A percentile compares a stretch with the other conserved stretches of the same genome.
These are phyloP conservation scores for Phyllopteryx taeniolatus DNA, from an alignment of 2,113 vertebrate genomes.

Conservation along the genomic window DNA sequence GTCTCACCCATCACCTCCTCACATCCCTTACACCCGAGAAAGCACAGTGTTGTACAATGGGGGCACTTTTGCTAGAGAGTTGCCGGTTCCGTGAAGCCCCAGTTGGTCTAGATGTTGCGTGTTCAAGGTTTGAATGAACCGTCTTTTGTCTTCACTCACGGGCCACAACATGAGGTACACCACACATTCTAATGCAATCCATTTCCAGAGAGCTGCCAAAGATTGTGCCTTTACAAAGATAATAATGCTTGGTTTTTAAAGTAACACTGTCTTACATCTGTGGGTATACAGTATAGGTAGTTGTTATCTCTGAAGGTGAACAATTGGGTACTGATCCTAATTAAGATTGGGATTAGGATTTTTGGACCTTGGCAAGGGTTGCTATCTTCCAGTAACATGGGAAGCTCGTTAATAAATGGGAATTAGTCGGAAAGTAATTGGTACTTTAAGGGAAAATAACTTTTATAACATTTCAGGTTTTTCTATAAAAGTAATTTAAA, in stretches of 20 bases:
- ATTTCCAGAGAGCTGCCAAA: neutral
- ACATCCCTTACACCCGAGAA: constrained; percentile 15
- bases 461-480: no score
- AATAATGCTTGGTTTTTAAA: neutral
- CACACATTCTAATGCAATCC: neutral
- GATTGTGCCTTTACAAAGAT: neutral
- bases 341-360: neutral
- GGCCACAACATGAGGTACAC: neutral
- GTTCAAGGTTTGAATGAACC: neutral
- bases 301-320: neutral
- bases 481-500: no score
- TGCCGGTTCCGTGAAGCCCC: neutral
- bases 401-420: no score
- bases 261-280: neutral
- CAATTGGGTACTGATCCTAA: neutral
- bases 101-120: neutral
- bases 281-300: neutral
- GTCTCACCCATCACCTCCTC: constrained; percentile 13
- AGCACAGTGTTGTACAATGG: constrained; percentile 6
- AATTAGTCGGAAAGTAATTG: no score
- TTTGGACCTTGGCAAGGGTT: neutral
- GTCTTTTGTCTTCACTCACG: neutral
- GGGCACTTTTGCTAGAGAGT: neutral
- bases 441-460: no score
- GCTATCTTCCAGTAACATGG: no score